Conservation (phyloP, 2,113 vertebrate species). For the Apteryx mantelli region DNA sequence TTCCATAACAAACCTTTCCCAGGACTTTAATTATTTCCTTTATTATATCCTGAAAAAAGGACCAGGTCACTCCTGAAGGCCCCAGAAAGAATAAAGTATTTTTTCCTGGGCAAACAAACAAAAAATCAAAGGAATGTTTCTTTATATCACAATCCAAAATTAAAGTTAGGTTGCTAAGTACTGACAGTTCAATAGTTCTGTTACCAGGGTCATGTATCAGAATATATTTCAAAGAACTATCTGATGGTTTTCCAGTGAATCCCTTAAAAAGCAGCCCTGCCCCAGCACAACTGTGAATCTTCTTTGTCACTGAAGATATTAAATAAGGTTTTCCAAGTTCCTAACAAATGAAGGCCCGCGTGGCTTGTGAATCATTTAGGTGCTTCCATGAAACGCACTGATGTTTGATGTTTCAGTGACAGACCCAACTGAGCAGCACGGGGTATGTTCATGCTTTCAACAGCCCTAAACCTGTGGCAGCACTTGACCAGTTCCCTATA, state of each 20-base stretch:
- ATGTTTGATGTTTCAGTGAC: background rate
- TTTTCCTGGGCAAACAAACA: slow-evolving; percentile 34
- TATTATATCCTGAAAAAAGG: slow-evolving; percentile 61
- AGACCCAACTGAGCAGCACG: background rate
- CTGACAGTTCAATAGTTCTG: background rate
- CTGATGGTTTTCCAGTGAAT: background rate
- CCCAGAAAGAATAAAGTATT: background rate
- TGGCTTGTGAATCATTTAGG: background rate
- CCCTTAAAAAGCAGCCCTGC: background rate
- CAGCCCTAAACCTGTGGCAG: background rate
- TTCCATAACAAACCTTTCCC: slow-evolving; percentile 68
- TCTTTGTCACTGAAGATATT: background rate
- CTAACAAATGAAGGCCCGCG: background rate
- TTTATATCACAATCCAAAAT: background rate
- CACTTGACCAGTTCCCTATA: background rate
- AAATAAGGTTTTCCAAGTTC: background rate
- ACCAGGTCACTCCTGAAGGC: slow-evolving; percentile 57
- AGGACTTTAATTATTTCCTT: slow-evolving; percentile 67
- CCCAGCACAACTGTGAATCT: background rate
- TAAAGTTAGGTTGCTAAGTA: slow-evolving; percentile 20
- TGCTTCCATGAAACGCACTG: background rate
- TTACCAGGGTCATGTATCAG: background rate
- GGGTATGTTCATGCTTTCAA: background rate
- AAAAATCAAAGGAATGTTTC: background rate
- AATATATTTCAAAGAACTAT: slow-evolving; percentile 29